These are phyloP conservation scores for Drosophila multiciliata DNA, from an alignment of 2,888 invertebrate genomes.

Conservation along the genomic window DNA sequence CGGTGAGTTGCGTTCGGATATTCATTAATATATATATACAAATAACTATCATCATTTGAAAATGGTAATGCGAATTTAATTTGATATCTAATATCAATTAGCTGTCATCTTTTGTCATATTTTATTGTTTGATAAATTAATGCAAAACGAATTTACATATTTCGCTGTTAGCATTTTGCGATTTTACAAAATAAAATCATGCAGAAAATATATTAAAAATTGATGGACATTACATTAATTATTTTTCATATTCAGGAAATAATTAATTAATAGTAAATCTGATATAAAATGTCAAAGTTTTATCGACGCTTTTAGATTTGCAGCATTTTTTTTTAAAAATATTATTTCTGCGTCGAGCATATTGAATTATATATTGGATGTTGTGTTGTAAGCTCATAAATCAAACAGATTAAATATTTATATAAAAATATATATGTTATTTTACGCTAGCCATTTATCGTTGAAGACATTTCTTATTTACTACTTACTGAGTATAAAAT, in stretches of 20 bases:
- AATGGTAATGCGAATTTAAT: slow-evolving; percentile 23
- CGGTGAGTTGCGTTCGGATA: slow-evolving; percentile 71
- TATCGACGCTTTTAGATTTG: background rate
- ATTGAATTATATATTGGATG: background rate
- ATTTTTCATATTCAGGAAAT: background rate
- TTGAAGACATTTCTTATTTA: background rate
- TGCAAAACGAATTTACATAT: slow-evolving; percentile 23
- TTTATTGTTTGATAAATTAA: slow-evolving; percentile 9
- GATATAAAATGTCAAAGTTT: background rate
- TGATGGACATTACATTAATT: background rate
- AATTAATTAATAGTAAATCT: background rate
- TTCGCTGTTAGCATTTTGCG: background rate
- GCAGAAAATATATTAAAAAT: background rate
- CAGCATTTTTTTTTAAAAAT: background rate
- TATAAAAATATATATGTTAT: background rate
- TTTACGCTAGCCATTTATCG: background rate
- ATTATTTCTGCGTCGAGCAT: background rate
- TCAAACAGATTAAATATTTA: slow-evolving; percentile 12
- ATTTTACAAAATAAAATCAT: background rate
- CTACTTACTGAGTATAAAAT: slow-evolving; percentile 26
- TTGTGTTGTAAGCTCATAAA: slow-evolving; percentile 23
- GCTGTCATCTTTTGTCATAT: slow-evolving; percentile 15
- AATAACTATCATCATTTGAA: background rate
- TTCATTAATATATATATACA: background rate
- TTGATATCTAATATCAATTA: slow-evolving; percentile 45